Percentiles rank a stretch among this genome's conserved stretches.
Evolutionary conservation across 2,888 invertebrate species (phyloP).

Genomic region (Hirudinaria manillensis): DNA sequence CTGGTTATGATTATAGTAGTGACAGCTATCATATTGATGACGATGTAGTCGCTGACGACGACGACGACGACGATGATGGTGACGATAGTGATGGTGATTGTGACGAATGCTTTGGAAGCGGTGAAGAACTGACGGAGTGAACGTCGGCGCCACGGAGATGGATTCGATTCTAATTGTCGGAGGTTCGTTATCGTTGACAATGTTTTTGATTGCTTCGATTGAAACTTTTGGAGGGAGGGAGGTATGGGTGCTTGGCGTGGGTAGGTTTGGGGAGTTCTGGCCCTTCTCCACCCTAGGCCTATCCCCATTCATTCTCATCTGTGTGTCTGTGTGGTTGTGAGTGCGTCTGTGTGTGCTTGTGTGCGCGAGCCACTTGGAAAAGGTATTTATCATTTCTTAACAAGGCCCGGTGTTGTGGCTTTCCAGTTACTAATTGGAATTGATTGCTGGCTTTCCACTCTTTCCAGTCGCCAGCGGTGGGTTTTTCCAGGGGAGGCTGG

Average conservation of each 20-base stretch:
- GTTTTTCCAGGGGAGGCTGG: too few relatives aligned
- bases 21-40: constrained; percentile 17
- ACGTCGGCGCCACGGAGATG: too few relatives aligned
- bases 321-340: background rate
- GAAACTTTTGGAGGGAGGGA: too few relatives aligned
- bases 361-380: background rate
- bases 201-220: constrained; percentile 10
- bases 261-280: too few relatives aligned
- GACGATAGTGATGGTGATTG: constrained; percentile 13
- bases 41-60: constrained; percentile 21
- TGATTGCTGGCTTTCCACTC: background rate
- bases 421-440: constrained; percentile 8
- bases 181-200: background rate
- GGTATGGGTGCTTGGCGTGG: too few relatives aligned
- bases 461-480: too few relatives aligned
- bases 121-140: background rate
- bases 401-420: background rate
- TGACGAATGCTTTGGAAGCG: background rate
- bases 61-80: constrained; percentile 20
- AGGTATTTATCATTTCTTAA: background rate
- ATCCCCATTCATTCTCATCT: background rate
- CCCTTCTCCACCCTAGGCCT: too few relatives aligned
- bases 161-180: too few relatives aligned
- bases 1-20: constrained; percentile 16
- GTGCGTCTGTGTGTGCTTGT: background rate